A percentile compares a stretch with the other conserved stretches of the same genome.
These are phyloP conservation scores for Capromys pilorides DNA, from an alignment of 2,797 vertebrate species.

Conservation along the genomic window DNA sequence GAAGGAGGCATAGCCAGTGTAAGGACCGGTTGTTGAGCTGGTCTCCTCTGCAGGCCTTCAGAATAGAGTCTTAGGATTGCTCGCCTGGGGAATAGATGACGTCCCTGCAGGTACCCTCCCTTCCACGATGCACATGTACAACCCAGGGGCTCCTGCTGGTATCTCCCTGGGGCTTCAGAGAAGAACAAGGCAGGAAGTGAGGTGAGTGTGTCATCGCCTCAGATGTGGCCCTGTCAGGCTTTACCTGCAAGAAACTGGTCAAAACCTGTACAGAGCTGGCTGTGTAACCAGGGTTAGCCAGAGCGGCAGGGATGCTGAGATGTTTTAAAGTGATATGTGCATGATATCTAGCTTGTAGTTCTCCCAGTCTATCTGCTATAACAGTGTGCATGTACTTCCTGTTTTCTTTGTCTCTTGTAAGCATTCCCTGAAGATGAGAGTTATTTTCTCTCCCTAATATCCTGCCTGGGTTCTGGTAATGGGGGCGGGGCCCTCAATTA, in stretches of 20 bases:
- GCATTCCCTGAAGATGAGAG: neutral
- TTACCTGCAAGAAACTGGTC: neutral
- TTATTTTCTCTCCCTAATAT: neutral
- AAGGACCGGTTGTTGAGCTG: neutral
- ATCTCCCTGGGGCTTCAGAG: constrained; percentile 2
- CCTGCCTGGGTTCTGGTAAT: neutral
- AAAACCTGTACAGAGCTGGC: neutral
- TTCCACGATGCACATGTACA: neutral
- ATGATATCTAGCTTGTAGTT: neutral
- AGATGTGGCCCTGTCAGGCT: neutral
- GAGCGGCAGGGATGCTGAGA: neutral
- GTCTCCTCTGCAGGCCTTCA: neutral
- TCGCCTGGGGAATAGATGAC: neutral
- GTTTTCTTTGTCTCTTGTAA: constrained; percentile 7
- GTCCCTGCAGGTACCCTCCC: no score
- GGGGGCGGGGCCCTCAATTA: neutral
- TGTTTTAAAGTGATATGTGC: neutral
- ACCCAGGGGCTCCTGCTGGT: neutral
- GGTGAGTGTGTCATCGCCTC: neutral
- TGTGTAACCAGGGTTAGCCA: neutral
- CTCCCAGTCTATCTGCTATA: neutral
- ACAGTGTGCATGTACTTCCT: neutral
- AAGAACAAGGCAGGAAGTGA: neutral
- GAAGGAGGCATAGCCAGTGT: neutral
- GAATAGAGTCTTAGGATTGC: neutral